Evolutionary conservation across 2,113 vertebrate species (phyloP).

Genomic region (Lipotes vexillifer): DNA sequence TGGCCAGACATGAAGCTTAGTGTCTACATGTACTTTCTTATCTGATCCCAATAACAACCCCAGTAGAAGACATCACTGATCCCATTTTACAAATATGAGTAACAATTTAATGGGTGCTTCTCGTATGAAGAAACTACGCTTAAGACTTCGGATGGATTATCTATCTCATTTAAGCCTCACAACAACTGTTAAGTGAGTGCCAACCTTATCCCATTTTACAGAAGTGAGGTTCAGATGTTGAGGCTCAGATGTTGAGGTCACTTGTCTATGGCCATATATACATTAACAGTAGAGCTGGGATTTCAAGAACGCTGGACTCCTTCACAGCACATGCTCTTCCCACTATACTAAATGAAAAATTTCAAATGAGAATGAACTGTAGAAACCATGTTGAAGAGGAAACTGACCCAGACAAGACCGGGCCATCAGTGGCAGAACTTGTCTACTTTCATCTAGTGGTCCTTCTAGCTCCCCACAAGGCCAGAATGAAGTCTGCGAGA

Average conservation of each 20-base stretch:
- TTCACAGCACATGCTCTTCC: not conserved
- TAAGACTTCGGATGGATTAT: not conserved
- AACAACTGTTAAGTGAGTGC: not conserved
- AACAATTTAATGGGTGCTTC: not conserved
- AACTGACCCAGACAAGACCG: not conserved
- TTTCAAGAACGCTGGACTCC: not conserved
- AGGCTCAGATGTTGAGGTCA: not conserved
- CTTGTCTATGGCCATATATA: not conserved
- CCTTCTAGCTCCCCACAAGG: not conserved
- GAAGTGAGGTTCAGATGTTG: not conserved
- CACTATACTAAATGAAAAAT: not conserved
- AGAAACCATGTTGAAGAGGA: not conserved
- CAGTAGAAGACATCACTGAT: not conserved
- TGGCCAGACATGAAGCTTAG: not conserved
- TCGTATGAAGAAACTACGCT: not conserved
- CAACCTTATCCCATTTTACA: not conserved
- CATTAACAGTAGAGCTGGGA: not conserved
- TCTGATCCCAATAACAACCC: not conserved
- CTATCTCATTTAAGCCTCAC: not conserved
- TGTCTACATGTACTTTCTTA: not conserved
- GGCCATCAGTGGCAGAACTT: not conserved
- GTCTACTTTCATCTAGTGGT: not conserved
- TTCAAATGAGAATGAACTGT: not conserved
- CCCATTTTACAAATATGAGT: not conserved
- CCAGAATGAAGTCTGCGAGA: not conserved